Evolutionary conservation across 2,113 vertebrate species (phyloP).

Genomic region (Sarotherodon lohbergeri): DNA sequence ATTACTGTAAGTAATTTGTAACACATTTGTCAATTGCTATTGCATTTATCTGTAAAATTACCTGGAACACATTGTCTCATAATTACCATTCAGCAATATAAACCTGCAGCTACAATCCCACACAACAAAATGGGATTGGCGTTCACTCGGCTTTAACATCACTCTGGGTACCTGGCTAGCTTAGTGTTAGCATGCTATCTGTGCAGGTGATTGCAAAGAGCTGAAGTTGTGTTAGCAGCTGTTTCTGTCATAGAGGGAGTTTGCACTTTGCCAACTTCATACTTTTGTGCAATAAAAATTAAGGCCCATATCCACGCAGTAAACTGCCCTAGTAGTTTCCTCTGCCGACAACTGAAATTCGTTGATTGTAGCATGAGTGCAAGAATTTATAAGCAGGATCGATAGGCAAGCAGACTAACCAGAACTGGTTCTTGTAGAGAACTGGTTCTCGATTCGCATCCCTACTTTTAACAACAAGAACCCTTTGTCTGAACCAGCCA

Average conservation of each 20-base stretch:
- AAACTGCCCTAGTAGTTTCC: not conserved
- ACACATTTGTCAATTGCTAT: not conserved
- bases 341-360: accelerated
- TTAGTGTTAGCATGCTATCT: not conserved
- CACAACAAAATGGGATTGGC: not conserved
- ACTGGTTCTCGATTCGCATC: not conserved
- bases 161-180: not conserved
- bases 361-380: not conserved
- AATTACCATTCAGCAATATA: not conserved
- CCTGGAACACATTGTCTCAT: not conserved
- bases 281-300: not conserved
- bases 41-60: not conserved
- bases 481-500: not conserved
- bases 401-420: not conserved
- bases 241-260: not conserved
- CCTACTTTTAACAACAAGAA: not conserved
- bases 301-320: not conserved
- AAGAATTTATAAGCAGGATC: not conserved
- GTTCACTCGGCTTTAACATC: not conserved
- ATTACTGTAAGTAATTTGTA: not conserved
- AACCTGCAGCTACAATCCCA: not conserved
- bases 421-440: accelerated
- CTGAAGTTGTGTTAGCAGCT: not conserved
- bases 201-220: not conserved
- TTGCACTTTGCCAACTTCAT: not conserved